Percentiles rank a stretch among this genome's conserved stretches.
Conservation (phyloP, 2,113 vertebrate species). For the Vulpes vulpes region DNA sequence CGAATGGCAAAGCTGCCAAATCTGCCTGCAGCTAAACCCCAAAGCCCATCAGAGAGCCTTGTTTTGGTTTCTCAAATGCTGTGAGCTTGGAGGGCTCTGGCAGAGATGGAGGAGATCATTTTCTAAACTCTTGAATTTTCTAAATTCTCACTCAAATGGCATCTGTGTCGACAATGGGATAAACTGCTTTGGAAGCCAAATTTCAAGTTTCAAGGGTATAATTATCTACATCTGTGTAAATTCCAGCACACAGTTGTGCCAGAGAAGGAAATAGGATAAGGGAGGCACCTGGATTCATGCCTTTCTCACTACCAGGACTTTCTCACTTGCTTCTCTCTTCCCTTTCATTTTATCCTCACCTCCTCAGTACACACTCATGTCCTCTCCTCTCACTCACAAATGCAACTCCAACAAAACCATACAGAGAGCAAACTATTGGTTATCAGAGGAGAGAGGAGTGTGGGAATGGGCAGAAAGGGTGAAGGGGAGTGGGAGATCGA, state of each 20-base stretch:
- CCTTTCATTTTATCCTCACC: not conserved
- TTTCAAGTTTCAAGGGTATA: conserved; percentile 56
- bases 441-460: not conserved
- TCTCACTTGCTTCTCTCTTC: not conserved
- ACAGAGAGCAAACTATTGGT: not conserved
- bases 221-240: conserved; percentile 79
- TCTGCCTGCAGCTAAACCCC: not conserved
- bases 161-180: conserved; percentile 68
- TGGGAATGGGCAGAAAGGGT: not conserved
- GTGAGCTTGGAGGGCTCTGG: not conserved
- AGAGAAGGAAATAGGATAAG: not conserved
- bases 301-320: fast-evolving
- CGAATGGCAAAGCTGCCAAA: not conserved
- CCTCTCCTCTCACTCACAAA: not conserved
- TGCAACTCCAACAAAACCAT: not conserved
- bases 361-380: fast-evolving
- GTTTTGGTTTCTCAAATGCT: not conserved
- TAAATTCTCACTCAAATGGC: conserved; percentile 58
- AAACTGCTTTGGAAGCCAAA: conserved; percentile 55
- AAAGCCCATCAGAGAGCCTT: not conserved
- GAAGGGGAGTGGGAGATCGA: not conserved
- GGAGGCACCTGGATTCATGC: not conserved
- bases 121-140: conserved; percentile 52
- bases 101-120: not conserved
- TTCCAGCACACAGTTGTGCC: conserved; percentile 7